Conservation (phyloP, 2,888 invertebrate species). For the Tuta absoluta region DNA sequence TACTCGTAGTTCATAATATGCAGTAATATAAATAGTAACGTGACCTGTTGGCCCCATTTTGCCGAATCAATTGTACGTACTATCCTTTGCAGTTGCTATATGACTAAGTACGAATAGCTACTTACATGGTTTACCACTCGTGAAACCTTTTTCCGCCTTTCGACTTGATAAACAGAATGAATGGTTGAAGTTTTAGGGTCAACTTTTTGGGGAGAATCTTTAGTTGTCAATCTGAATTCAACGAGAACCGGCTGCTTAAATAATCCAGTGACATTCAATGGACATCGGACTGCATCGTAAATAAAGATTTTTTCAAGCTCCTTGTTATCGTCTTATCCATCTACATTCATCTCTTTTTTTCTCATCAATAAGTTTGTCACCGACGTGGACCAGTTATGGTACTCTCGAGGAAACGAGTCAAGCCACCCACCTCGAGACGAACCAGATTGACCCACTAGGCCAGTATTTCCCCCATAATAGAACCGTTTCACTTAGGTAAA, state of each 20-base stretch:
- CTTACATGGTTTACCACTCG: conserved; percentile 19
- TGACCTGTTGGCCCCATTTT: conserved; percentile 63
- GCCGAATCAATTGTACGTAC: conserved; percentile 56
- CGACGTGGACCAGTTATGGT: conserved; percentile 37
- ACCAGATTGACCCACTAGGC: conserved; percentile 40
- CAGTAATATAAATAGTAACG: conserved; percentile 52
- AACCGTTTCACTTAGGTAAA: conserved; percentile 54
- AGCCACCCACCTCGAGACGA: conserved; percentile 46
- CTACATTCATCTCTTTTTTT: conserved; percentile 31
- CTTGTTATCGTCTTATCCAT: background rate
- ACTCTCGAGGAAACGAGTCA: conserved; percentile 39
- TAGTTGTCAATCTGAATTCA: conserved; percentile 15
- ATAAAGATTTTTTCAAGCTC: conserved; percentile 11
- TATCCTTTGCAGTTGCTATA: conserved; percentile 42
- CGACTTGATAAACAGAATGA: conserved; percentile 9
- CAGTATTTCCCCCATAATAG: conserved; percentile 55
- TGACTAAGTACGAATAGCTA: conserved; percentile 25
- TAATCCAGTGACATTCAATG: conserved; percentile 23
- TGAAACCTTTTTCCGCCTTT: conserved; percentile 24
- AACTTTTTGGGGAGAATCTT: conserved; percentile 23
- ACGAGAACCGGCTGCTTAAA: conserved; percentile 28
- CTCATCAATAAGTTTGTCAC: conserved; percentile 39
- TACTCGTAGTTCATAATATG: conserved; percentile 35
- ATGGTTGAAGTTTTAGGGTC: conserved; percentile 20
- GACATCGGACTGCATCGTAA: background rate